Conservation (phyloP, 2,888 invertebrate species). For the Megaustenia siamemsis region DNA sequence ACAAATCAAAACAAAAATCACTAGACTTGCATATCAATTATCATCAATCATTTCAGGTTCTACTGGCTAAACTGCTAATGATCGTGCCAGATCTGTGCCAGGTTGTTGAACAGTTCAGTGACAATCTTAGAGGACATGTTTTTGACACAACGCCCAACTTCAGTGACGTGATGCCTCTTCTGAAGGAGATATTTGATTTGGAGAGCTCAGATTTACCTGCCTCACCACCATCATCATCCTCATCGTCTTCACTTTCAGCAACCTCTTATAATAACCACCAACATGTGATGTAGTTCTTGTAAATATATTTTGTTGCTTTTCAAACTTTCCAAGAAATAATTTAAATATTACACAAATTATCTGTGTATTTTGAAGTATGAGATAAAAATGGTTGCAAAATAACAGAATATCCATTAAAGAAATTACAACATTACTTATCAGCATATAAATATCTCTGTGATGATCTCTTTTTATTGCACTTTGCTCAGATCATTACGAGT, state of each 20-base stretch:
- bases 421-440: too few relatives aligned
- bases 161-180: constrained; percentile 66
- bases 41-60: constrained; percentile 53
- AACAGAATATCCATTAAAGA: too few relatives aligned
- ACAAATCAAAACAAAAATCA: not conserved
- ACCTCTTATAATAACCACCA: not conserved
- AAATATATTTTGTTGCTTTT: not conserved
- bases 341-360: too few relatives aligned
- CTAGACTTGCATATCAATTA: not conserved
- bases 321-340: too few relatives aligned
- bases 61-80: constrained; percentile 70
- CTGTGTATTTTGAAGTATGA: too few relatives aligned
- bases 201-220: constrained; percentile 6
- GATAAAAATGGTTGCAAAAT: too few relatives aligned
- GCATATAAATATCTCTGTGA: too few relatives aligned
- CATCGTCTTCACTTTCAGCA: constrained; percentile 27
- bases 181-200: constrained; percentile 31
- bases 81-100: constrained; percentile 70
- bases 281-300: not conserved
- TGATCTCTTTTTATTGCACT: too few relatives aligned
- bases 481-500: too few relatives aligned
- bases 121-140: constrained; percentile 63
- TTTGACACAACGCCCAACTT: constrained; percentile 63
- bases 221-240: constrained; percentile 3
- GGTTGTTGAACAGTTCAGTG: constrained; percentile 69